Evolutionary conservation across 2,888 invertebrate species (phyloP).

Genomic region (Microdon myrmicae): DNA sequence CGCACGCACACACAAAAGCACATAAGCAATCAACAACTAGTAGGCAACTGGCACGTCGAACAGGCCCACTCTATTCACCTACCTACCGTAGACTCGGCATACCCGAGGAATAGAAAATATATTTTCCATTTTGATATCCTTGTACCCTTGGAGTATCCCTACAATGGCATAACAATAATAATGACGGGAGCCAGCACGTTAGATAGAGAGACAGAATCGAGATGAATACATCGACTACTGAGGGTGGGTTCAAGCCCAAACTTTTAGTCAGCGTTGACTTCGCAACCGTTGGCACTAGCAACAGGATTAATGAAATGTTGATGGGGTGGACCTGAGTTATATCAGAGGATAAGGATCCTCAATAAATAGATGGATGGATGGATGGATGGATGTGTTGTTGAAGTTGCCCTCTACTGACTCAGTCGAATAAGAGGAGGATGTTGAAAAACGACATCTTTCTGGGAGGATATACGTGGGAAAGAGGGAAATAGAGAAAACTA

Average conservation of each 20-base stretch:
- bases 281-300: conserved; percentile 44
- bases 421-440: not conserved
- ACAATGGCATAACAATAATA: conserved; percentile 36
- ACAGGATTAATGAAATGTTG: conserved; percentile 44
- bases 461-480: no score
- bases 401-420: conserved; percentile 12
- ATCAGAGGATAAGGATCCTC: conserved; percentile 37
- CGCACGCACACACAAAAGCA: not conserved
- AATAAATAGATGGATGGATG: conserved; percentile 32
- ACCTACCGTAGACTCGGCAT: conserved; percentile 15
- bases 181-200: conserved; percentile 29
- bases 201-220: conserved; percentile 21
- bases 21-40: not conserved
- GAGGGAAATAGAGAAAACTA: not conserved
- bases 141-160: conserved; percentile 26
- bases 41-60: conserved; percentile 6
- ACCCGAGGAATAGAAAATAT: conserved; percentile 33
- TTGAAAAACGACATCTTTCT: no score
- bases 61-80: conserved; percentile 10
- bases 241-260: conserved; percentile 26
- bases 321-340: conserved; percentile 38
- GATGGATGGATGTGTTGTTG: conserved; percentile 29
- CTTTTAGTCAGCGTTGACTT: conserved; percentile 38
- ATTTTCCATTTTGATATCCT: conserved; percentile 38
- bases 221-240: conserved; percentile 18